Evolutionary conservation across 2,113 vertebrate species (phyloP), one percentile per base, ranked within the genome.

Genomic region (Mobula hypostoma): DNA sequence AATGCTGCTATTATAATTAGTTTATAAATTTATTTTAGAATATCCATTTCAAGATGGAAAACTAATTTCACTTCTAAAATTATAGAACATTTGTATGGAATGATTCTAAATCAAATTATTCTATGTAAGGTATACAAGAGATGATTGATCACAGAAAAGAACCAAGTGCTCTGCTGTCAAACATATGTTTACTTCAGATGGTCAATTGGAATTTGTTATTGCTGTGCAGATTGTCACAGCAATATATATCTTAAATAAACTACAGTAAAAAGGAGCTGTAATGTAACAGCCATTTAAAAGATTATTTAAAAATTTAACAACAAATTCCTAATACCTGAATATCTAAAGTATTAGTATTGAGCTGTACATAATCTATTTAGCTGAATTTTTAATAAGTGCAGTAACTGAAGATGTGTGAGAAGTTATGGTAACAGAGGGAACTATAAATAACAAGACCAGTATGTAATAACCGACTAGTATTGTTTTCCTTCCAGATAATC

Each of bases 401-500:
- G 4, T n/a, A n/a, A n/a, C 11, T 88, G 12, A 24, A 88, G 27
- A 88, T 29, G n/a, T 88, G 17, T 14, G 0, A 5, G 24, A 66
- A 32, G 5, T 61, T 66, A 90, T 66, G n/a, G 17, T 88, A 66
- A 17, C n/a, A 66, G 58, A 66, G 32, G 15, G 29, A 61, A 90
- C 82, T 29, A 29, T 11, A 27, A 85, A 29, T 11, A 14, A 12
- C 29, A 88, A 63, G 56, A 88, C 61, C 29, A 63, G 24, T 63
- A 66, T n/a, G 61, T 15, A 66, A 66, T 66, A 66, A 32, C 29
- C 61, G 66, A 29, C 12, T 88, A 4, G 61, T 66, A 32, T 90
- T 87, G 91, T 94, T 56, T 94, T 95, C 56, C 48, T 48, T 48
- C 9, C 96, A 99, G 99, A 95, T 98, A 48, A 99, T 99, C 95